Evolutionary conservation across 1,140 invertebrate species (phyloP).

Genomic region (Trachelipus rathkii): DNA sequence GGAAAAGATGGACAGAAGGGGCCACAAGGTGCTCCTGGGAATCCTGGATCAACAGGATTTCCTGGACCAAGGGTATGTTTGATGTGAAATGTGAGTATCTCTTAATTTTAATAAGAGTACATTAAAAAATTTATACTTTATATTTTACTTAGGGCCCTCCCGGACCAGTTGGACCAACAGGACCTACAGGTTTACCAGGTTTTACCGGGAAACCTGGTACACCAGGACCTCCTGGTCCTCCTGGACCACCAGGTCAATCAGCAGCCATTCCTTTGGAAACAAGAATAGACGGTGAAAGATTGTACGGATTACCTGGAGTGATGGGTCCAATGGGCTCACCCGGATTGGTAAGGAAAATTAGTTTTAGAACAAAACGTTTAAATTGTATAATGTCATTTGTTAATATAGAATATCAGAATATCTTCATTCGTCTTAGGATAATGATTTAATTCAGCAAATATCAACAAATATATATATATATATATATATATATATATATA

Average conservation of each 20-base stretch:
- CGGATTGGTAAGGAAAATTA: constrained; percentile 30
- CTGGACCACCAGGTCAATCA: constrained; percentile 38
- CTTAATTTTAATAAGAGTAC: background rate
- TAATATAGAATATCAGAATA: too few species aligned
- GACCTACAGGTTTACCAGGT: constrained; percentile 49
- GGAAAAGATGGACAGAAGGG: constrained; percentile 50
- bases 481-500: too few species aligned
- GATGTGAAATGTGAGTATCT: too few species aligned
- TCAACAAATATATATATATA: too few species aligned
- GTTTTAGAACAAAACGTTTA: background rate
- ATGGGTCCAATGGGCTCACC: constrained; percentile 41
- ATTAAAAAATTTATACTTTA: background rate
- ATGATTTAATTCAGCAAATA: too few species aligned
- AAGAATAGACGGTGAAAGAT: constrained; percentile 33
- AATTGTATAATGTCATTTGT: too few species aligned
- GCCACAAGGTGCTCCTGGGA: constrained; percentile 48
- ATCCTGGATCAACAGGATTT: constrained; percentile 48
- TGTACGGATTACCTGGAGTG: constrained; percentile 38
- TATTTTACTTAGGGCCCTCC: constrained; percentile 47
- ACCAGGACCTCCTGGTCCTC: constrained; percentile 42
- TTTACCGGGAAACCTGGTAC: constrained; percentile 51
- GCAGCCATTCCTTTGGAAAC: constrained; percentile 17
- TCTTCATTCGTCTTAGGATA: too few species aligned
- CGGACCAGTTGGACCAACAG: constrained; percentile 48
- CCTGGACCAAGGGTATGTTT: constrained; percentile 37